Percentiles rank a stretch among this genome's conserved stretches.
These are phyloP conservation scores for Halcyon leucocephala DNA, from an alignment of 2,797 vertebrate genomes.

Conservation along the genomic window DNA sequence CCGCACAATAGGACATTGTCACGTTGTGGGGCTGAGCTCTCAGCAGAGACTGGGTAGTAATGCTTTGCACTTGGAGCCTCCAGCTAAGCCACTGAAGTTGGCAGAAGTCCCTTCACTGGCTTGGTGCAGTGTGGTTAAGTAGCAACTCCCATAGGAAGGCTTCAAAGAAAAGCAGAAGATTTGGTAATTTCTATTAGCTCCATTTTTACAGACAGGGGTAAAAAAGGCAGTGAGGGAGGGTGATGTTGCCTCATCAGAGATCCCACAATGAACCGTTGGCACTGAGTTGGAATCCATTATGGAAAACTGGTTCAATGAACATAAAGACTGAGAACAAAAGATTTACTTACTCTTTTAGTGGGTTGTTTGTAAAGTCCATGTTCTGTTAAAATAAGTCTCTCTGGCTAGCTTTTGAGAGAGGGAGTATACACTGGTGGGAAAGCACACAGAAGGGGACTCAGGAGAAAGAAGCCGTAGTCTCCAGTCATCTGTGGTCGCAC, in stretches of 20 bases:
- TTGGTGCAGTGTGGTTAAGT: background rate
- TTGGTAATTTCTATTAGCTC: background rate
- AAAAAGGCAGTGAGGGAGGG: background rate
- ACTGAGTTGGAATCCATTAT: background rate
- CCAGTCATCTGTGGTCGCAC: background rate
- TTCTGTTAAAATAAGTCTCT: background rate
- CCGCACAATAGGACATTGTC: background rate
- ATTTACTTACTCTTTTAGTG: background rate
- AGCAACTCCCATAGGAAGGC: background rate
- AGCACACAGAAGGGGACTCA: background rate
- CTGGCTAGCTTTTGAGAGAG: background rate
- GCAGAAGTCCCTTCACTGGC: background rate
- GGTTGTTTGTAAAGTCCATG: background rate
- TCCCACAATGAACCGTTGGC: background rate
- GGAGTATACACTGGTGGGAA: background rate
- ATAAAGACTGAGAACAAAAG: constrained; percentile 18
- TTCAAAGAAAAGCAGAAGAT: background rate
- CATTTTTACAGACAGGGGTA: background rate
- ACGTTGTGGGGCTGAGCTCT: accelerated
- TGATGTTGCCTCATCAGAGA: background rate
- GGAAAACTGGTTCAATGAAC: constrained; percentile 7
- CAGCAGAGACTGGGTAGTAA: background rate
- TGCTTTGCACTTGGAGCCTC: constrained; percentile 11
- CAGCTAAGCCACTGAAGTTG: background rate
- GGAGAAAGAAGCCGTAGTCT: background rate